Evolutionary conservation across 1,140 invertebrate genomes (phyloP).

Genomic region (Steinernema feltiae): DNA sequence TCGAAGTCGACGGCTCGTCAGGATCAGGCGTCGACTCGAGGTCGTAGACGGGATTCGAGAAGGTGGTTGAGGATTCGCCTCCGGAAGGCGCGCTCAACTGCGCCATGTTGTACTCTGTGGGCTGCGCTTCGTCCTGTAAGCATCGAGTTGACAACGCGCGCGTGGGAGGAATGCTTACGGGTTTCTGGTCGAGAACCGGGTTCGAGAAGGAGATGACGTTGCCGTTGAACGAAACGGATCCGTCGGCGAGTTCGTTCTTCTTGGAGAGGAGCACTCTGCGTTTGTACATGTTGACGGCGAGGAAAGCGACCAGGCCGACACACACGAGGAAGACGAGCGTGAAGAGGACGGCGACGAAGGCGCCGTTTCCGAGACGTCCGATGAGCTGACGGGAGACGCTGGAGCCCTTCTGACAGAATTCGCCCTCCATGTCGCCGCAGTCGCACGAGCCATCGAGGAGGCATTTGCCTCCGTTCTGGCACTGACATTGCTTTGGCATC

Average conservation of each 20-base stretch:
- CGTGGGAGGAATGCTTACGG: slow-evolving; percentile 10
- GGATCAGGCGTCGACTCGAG: slow-evolving; percentile 34
- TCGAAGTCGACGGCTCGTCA: slow-evolving; percentile 20
- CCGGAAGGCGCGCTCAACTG: slow-evolving; percentile 28
- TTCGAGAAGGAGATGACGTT: slow-evolving; percentile 58
- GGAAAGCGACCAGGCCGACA: slow-evolving; percentile 45
- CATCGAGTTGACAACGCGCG: not conserved
- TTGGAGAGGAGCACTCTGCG: slow-evolving; percentile 43
- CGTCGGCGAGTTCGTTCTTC: slow-evolving; percentile 53
- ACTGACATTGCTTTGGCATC: slow-evolving; percentile 52
- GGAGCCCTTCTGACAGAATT: slow-evolving; percentile 45
- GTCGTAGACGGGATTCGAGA: slow-evolving; percentile 56
- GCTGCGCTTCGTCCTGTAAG: slow-evolving; percentile 24
- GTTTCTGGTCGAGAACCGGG: slow-evolving; percentile 51
- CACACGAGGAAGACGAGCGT: slow-evolving; percentile 46
- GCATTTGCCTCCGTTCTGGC: slow-evolving; percentile 55
- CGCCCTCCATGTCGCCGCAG: slow-evolving; percentile 53
- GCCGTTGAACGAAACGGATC: slow-evolving; percentile 52
- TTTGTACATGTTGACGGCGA: slow-evolving; percentile 46
- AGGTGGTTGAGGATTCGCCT: slow-evolving; percentile 44
- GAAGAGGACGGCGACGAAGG: slow-evolving; percentile 45
- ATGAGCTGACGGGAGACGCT: slow-evolving; percentile 48
- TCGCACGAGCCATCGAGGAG: slow-evolving; percentile 45
- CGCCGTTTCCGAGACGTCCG: slow-evolving; percentile 37
- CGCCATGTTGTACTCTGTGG: slow-evolving; percentile 48